Evolutionary conservation across 2,888 invertebrate genomes (phyloP), one percentile per base, ranked within the genome.

Genomic region (Xanthorhoe designata): DNA sequence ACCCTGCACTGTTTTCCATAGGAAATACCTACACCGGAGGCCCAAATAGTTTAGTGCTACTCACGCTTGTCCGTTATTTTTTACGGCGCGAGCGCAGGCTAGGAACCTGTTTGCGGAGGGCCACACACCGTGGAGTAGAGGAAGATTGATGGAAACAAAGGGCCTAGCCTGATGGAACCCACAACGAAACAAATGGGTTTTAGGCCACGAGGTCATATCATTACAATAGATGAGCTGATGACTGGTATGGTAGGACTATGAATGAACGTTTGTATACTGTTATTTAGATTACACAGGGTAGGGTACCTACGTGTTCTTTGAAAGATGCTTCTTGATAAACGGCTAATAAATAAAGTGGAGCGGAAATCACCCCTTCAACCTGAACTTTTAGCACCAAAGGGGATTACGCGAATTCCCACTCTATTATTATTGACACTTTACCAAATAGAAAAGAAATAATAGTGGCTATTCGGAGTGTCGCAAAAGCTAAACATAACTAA

Each of bases 91-190:
- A 68, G 77, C 81, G 79, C 80, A 73, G 76, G 74, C 75, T 72
- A 73, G 72, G 79, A 90, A 90, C 91, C 88, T 81, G 91, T 90
- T 89, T 78, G 75, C 77, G 77, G 76, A 75, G 76, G 77, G 81
- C 86, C 86, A 87, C 86, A 86, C 85, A 85, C 83, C 76, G 72
- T 75, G 71, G 68, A 77, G 74, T 63, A 45, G 55, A 69, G 65
- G 64, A 61, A 70, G 68, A 68, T 70, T 72, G 61, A 73, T 72
- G 73, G 59, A 72, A 76, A 72, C 73, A 71, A 71, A 72, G 59
- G 70, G 64, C 57, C 55, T 59, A 56, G 57, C 57, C 64, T 64
- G 57, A 58, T 68, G 68, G 64, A 68, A 68, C 61, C 62, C 63
- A 67, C 67, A 64, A 61, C 18, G 55, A 52, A 64, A 67, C 64